Evolutionary conservation across 2,888 invertebrate genomes (phyloP), one percentile per base, ranked within the genome.

Genomic region (Andricus curvator): DNA sequence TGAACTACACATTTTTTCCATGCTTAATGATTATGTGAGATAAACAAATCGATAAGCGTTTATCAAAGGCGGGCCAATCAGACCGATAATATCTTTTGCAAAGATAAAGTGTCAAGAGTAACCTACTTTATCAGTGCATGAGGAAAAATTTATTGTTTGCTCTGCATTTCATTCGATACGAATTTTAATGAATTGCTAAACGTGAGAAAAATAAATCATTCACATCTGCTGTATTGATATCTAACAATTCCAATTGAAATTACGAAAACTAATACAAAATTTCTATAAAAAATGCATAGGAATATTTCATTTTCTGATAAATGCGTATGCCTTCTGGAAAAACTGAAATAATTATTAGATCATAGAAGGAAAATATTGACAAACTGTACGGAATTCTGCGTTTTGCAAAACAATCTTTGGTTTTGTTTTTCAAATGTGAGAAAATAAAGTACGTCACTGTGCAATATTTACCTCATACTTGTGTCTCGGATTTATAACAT

Each of bases 51-150:
- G 56, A 56, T 56, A n/a, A n/a, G n/a, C 9, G 9, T 56, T 8
- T 56, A n/a, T 56, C 56, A 9, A 56, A n/a, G n/a, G 17, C 56
- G 2, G 56, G 9, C 56, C 51, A 51, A 51, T 51, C 51, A 51
- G 51, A 51, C 20, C 8, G 51, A 51, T n/a, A n/a, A 56, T 56
- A 56, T 9, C 20, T 20, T 56, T 56, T 56, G 20, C 9, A 56
- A 56, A 56, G 56, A 56, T 56, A 56, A 56, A n/a, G n/a, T 56
- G n/a, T 56, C n/a, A n/a, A 56, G 56, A 56, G 56, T 56, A 56
- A 56, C 56, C 56, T 56, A 56, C 56, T 56, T 56, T 56, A 56
- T 56, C n/a, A 56, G n/a, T 2, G 44, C 44, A 44, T 15, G 8
- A 9, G n/a, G 8, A 56, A 56, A n/a, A 56, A 56, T n/a, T 56